Base-by-base conservation (phyloP, 2,888 invertebrate species). In the Iphiclides podalirius region DNA sequence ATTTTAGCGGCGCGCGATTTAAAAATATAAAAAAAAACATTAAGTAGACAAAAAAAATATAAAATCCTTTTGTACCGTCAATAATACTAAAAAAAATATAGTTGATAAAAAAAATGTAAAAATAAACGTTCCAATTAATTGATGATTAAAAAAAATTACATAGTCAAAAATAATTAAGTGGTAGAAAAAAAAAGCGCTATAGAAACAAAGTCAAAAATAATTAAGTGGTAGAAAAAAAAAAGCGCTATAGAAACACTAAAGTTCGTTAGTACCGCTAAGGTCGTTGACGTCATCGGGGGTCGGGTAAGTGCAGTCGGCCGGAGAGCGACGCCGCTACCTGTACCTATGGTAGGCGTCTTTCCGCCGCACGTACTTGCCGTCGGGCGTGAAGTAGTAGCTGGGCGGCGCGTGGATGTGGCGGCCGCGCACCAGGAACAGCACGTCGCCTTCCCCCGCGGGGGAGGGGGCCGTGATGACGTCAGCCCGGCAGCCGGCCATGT, bases 401-500 rank as follows among this genome's bases (percentile, higher is more conserved):
- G 88, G 88, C 0, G 86, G 87, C 1, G 71, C 77, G 64, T 88
- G 88, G 50, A 87, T 88, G 60, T 88, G 88, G 15, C 85, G 65
- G 1, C 87, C 87, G 28, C 87, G 72, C 40, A 88, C 85, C 20
- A 87, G 70, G 65, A 84, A 87, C 45, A 88, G 68, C n/a, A 86
- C 69, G 52, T 88, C 88, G 0, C 87, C 87, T n/a, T 54, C 45
- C 2, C 77, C 78, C 14, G 62, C 42, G 16, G 53, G 56, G 15
- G 77, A 74, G 7, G 85, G 87, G 3, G 87, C 87, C 16, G 87
- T 87, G 71, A 87, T 86, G 60, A 87, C 81, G 69, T 87, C 87
- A 16, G 88, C 87, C 9, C 87, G 78, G 56, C 87, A 88, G 20
- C 87, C 87, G 3, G 87, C 86, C 87, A 87, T 88, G 61, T 87